Evolutionary conservation across 2,888 invertebrate species (phyloP).

Genomic region (Acronicta leporina): DNA sequence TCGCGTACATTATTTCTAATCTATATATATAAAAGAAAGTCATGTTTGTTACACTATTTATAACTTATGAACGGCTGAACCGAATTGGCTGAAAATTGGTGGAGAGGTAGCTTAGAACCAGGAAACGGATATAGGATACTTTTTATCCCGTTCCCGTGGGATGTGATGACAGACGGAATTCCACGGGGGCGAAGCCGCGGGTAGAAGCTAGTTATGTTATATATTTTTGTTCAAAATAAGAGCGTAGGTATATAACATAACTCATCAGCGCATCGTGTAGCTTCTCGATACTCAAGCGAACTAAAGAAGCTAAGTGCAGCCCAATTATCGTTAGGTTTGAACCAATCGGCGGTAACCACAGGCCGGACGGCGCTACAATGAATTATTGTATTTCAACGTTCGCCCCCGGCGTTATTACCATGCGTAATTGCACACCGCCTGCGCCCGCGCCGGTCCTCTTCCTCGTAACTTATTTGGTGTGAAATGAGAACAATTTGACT

Average conservation of each 20-base stretch:
- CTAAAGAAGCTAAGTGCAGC: conserved; percentile 30
- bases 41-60: too few relatives aligned
- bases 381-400: conserved; percentile 54
- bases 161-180: too few relatives aligned
- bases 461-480: conserved; percentile 84
- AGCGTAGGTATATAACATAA: not conserved
- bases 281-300: conserved; percentile 3
- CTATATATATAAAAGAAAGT: too few relatives aligned
- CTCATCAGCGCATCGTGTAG: conserved; percentile 1
- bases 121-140: too few relatives aligned
- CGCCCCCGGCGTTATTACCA: conserved; percentile 67
- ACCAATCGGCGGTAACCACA: conserved; percentile 54
- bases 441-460: conserved; percentile 58
- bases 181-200: too few relatives aligned
- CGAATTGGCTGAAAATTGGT: too few relatives aligned
- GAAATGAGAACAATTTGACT: conserved; percentile 84
- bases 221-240: too few relatives aligned
- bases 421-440: conserved; percentile 72
- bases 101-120: too few relatives aligned
- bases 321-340: conserved; percentile 53
- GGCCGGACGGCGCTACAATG: conserved; percentile 53
- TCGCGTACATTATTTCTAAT: too few relatives aligned
- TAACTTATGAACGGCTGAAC: too few relatives aligned
- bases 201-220: too few relatives aligned
- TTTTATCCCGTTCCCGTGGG: too few relatives aligned